Base-by-base conservation (phyloP, 1,140 invertebrate species). In the Vanessa atalanta region DNA sequence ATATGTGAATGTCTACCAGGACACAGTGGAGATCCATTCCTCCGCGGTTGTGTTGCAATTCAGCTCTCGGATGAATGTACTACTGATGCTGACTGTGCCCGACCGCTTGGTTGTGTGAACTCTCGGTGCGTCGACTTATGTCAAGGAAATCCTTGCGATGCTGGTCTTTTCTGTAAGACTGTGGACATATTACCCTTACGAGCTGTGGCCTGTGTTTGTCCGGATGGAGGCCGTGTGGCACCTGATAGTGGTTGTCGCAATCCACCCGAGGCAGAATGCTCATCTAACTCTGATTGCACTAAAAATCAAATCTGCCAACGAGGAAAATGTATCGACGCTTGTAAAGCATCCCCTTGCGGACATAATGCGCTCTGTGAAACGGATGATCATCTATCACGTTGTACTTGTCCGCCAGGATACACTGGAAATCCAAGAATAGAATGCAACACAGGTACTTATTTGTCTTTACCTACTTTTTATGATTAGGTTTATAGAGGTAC, bases 341-440 rank as follows among this genome's bases (percentile, higher is more conserved):
- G 97, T 83, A 94, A 94, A 55, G 92, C 96, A 14, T 95, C 96
- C 69, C 93, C 94, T 5, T 99, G 97, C 83, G 97, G 97, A 65
- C 91, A 96, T 2, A 98, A 98, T 83, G 97, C 98, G 7, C 94
- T 97, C 75, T 98, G 98, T 79, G 95, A 94, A 83, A 95, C 97
- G 3, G 86, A 94, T 9, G 94, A 95, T 76, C 97, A 98, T 84
- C 94, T 95, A 72, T 95, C 95, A 2, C 94, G 95, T 15, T 98
- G 97, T 83, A 93, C 94, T 13, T 98, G 98, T 89, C 94, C 97
- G 14, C 87, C 94, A 11, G 96, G 96, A 15, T 98, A 97, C 86
- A 94, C 94, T 51, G 97, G 97, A 80, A 97, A 98, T 90, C 95
- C 97, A 26, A 95, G 96, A 85, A 93, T 96, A 47, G 96, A 97